Percentiles rank a stretch among this genome's conserved stretches.
Evolutionary conservation across 2,113 vertebrate species (phyloP).

Genomic region (Hirundichthys speculiger): DNA sequence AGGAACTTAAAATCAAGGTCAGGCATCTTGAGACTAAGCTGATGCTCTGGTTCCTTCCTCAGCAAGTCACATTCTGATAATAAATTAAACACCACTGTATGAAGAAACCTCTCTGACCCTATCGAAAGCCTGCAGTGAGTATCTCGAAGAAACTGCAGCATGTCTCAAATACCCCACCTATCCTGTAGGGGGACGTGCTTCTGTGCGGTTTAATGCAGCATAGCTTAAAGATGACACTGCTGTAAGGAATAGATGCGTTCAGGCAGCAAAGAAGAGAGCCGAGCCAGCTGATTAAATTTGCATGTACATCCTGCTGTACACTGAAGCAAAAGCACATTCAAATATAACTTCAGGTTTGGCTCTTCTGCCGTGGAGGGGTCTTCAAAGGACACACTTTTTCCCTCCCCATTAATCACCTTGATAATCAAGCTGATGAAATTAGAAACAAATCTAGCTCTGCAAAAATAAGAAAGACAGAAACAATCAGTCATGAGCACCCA

Average conservation of each 20-base stretch:
- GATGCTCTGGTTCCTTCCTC: background rate
- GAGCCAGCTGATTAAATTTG: conserved; percentile 61
- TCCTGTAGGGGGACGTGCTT: conserved; percentile 46
- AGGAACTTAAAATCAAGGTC: no score
- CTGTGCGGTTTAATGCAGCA: conserved; percentile 22
- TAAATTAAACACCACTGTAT: no score
- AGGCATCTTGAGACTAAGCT: background rate
- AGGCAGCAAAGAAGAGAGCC: conserved; percentile 45
- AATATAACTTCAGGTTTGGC: conserved; percentile 44
- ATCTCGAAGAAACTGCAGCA: background rate
- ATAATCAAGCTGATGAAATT: background rate
- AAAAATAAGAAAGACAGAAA: conserved; percentile 4
- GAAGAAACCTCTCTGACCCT: background rate
- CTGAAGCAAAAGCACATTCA: conserved; percentile 47
- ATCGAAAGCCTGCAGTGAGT: background rate
- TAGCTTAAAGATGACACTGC: conserved; percentile 27
- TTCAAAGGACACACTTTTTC: background rate
- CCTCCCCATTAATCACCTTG: background rate
- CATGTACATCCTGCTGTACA: conserved; percentile 55
- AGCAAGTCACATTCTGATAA: background rate
- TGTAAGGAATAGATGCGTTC: conserved; percentile 34
- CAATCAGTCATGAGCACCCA: background rate
- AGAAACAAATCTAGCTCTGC: background rate
- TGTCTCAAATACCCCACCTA: conserved; percentile 5
- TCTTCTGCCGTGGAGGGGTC: background rate